Conservation (phyloP, 2,113 vertebrate genomes). For the Menura novaehollandiae region DNA sequence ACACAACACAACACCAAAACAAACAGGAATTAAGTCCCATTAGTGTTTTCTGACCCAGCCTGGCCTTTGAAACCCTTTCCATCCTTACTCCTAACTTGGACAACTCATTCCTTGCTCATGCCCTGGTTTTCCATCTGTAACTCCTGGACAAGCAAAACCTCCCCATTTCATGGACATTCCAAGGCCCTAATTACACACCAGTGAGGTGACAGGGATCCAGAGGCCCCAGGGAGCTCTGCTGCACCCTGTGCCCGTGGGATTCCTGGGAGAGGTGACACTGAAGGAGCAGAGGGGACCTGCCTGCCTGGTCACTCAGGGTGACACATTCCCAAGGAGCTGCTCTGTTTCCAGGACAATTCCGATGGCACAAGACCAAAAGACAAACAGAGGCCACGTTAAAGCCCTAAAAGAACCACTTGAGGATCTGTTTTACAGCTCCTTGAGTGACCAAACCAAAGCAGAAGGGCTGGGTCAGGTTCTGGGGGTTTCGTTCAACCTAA, state of each 20-base stretch:
- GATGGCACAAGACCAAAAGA: background rate
- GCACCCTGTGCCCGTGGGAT: background rate
- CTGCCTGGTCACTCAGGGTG: rapidly evolving
- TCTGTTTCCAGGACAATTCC: background rate
- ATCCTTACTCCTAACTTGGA: background rate
- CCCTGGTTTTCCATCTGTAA: background rate
- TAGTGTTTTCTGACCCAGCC: background rate
- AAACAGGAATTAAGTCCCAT: background rate
- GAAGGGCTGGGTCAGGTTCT: background rate
- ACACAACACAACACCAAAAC: background rate
- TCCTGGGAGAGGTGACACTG: background rate
- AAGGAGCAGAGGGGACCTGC: background rate
- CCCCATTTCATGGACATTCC: background rate
- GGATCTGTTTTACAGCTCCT: background rate
- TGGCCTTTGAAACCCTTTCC: background rate
- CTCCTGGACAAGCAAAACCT: background rate
- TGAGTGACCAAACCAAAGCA: background rate
- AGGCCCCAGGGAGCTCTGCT: rapidly evolving
- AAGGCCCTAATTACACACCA: background rate
- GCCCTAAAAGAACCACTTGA: rapidly evolving
- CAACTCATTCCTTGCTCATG: rapidly evolving
- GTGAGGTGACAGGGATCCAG: background rate
- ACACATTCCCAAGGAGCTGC: background rate
- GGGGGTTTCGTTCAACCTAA: background rate
- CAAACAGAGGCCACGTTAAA: background rate